Percentiles rank a stretch among this genome's conserved stretches.
Conservation (phyloP, 2,113 vertebrate genomes). For the Cyanistes caeruleus region DNA sequence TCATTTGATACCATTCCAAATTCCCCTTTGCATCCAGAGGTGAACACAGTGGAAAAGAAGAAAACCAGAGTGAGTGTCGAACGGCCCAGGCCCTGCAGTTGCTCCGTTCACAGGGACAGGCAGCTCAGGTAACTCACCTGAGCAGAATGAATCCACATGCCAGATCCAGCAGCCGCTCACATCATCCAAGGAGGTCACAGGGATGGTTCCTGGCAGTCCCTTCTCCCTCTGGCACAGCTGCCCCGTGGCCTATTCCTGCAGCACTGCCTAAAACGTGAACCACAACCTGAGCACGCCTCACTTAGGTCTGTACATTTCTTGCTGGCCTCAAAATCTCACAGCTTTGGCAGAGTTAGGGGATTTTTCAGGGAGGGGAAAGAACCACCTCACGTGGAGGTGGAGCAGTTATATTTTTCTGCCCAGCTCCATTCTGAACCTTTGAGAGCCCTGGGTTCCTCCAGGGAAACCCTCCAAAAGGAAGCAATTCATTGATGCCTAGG, state of each 20-base stretch:
- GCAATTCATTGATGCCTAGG: background rate
- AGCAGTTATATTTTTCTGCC: background rate
- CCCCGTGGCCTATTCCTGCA: background rate
- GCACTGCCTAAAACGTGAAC: background rate
- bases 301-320: fast-evolving
- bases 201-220: fast-evolving
- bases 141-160: fast-evolving
- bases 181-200: fast-evolving
- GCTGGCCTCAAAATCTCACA: background rate
- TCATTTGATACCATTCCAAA: background rate
- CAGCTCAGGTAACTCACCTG: background rate
- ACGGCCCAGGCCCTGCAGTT: background rate
- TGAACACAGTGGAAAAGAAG: background rate
- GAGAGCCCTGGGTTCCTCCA: background rate
- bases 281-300: background rate
- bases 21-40: background rate
- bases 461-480: background rate
- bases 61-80: background rate
- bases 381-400: background rate
- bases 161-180: background rate
- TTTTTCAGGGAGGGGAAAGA: background rate
- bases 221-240: background rate
- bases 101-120: background rate
- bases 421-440: background rate
- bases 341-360: background rate